Evolutionary conservation across 2,888 invertebrate species (phyloP).

Genomic region (Xylocampa areola): DNA sequence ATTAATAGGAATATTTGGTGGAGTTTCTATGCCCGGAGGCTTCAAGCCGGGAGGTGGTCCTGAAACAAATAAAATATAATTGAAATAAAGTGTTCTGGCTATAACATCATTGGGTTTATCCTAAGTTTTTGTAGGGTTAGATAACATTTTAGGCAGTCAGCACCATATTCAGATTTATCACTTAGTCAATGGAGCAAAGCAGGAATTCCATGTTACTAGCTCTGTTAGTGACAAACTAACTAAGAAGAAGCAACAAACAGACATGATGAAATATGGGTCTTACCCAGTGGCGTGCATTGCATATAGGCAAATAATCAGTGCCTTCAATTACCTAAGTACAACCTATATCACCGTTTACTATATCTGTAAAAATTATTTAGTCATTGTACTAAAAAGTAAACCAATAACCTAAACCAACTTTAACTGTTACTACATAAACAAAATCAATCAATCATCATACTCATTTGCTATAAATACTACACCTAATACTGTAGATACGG

Average conservation of each 20-base stretch:
- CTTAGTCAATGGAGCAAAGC: conserved; percentile 11
- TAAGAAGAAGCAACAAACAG: conserved; percentile 21
- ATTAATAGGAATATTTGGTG: conserved; percentile 71
- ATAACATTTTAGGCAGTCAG: conserved; percentile 2
- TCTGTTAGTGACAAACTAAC: conserved; percentile 23
- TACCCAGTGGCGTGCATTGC: too few relatives aligned
- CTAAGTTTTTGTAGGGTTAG: neutral
- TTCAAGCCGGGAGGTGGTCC: conserved; percentile 77
- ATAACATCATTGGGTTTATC: neutral
- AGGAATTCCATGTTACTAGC: conserved; percentile 24
- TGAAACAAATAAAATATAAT: conserved; percentile 70
- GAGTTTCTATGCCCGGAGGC: conserved; percentile 83
- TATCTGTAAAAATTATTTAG: too few relatives aligned
- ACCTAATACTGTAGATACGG: too few relatives aligned
- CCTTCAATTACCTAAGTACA: too few relatives aligned
- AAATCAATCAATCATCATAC: too few relatives aligned
- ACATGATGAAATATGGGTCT: conserved; percentile 13
- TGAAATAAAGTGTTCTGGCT: conserved; percentile 1
- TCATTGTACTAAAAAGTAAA: too few relatives aligned
- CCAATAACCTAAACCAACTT: too few relatives aligned
- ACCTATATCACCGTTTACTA: too few relatives aligned
- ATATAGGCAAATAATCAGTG: too few relatives aligned
- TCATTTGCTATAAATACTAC: too few relatives aligned
- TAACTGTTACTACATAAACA: too few relatives aligned
- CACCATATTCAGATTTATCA: conserved; percentile 9